These are phyloP conservation scores for Pachyseris speciosa DNA, from an alignment of 64 coral and sea anemone species.

Conservation along the genomic window DNA sequence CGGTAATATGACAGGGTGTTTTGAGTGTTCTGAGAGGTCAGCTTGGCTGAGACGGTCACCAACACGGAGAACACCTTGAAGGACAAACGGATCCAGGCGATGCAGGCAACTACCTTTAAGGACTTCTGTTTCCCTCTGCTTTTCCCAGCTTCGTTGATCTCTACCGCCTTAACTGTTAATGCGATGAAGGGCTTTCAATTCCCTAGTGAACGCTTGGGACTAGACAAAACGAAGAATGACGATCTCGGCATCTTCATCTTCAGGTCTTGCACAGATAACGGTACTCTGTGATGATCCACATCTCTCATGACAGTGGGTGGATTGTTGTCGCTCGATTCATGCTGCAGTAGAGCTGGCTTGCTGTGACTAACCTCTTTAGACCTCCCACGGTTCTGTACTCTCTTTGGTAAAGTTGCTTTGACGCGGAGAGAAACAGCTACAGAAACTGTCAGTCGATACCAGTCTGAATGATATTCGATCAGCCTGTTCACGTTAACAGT, in stretches of 20 bases:
- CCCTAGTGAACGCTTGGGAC: too few relatives aligned
- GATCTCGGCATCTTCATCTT: conserved; percentile 60
- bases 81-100: too few relatives aligned
- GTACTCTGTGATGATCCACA: not conserved
- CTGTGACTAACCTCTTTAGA: too few relatives aligned
- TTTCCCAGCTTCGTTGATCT: conserved; percentile 16
- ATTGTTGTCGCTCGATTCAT: too few relatives aligned
- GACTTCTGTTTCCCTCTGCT: too few relatives aligned
- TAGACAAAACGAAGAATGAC: too few relatives aligned
- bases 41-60: conserved; percentile 10
- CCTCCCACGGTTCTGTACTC: not conserved
- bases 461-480: conserved; percentile 48
- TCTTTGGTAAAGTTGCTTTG: conserved; percentile 25
- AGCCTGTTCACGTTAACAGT: conserved; percentile 22
- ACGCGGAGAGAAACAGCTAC: conserved; percentile 52
- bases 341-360: too few relatives aligned
- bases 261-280: conserved; percentile 57
- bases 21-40: conserved; percentile 21
- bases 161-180: not conserved
- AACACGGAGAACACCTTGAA: conserved; percentile 26
- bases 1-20: conserved; percentile 45
- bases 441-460: conserved; percentile 54
- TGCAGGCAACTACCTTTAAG: too few relatives aligned
- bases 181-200: too few relatives aligned
- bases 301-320: not conserved